phyloP scores from a whole-genome alignment of 2,888 invertebrate genomes.

The Notodonta dromedarius region DNA sequence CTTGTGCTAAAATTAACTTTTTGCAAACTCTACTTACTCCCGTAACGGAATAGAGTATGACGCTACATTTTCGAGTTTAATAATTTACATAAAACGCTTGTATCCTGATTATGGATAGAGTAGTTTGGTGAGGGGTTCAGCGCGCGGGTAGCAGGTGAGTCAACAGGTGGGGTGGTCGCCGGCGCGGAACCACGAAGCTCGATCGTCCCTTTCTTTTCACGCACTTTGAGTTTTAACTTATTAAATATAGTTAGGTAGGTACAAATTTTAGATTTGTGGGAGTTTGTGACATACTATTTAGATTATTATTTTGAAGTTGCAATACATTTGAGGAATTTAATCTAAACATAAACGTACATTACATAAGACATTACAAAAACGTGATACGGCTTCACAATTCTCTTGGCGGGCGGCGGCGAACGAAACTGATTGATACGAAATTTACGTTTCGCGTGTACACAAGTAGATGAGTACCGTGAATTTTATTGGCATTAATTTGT shows the following conservation, averaged over 20 bases:
- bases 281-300: no score
- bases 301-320: no score
- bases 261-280: no score
- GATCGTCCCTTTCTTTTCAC: constrained; percentile 40
- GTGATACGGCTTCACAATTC: not conserved
- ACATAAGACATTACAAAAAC: constrained; percentile 4
- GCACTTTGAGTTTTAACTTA: constrained; percentile 13
- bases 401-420: not conserved
- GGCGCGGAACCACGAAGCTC: constrained; percentile 61
- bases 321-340: no score
- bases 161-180: constrained; percentile 77
- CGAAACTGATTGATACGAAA: constrained; percentile 3
- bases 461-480: constrained; percentile 30
- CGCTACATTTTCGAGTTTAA: not conserved
- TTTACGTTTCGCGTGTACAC: constrained; percentile 11
- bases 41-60: not conserved
- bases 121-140: constrained; percentile 39
- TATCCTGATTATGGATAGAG: not conserved
- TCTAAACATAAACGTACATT: not conserved
- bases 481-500: constrained; percentile 58
- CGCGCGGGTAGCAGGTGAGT: constrained; percentile 73
- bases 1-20: no score
- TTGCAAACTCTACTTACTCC: not conserved
- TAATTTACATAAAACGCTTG: not conserved
- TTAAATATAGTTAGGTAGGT: no score